Base-by-base conservation (phyloP, 1,140 invertebrate species). In the Pseudomyrmex gracilis region DNA sequence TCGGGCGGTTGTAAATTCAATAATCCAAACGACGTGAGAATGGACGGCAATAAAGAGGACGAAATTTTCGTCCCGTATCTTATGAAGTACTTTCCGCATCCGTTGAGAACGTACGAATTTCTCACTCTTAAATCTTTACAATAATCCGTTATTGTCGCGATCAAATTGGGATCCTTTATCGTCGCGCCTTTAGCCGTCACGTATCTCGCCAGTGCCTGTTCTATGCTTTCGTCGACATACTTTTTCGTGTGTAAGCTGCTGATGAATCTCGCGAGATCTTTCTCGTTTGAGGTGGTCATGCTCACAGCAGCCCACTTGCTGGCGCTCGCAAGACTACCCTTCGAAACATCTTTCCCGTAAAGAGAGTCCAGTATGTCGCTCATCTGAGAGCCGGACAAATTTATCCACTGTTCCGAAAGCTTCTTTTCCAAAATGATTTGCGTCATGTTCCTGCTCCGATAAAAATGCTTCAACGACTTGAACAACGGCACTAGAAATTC, bases 11-110 rank as follows among this genome's bases (percentile, higher is more conserved):
- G 88, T 90, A 95, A 96, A 92, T 96, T 95, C 43, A 97, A 93
- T 74, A 94, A 92, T 24, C 97, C 97, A 93, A 96, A 96, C 9
- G 96, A 92, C 80, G 93, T 94, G 57, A 97, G 93, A 43, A 97
- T 93, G 1, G 95, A 94, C 71, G 95, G 95, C 10, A 97, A 84
- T 87, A 95, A 94, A 73, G 94, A 92, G 0, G 95, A 89, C 73
- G 95, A 93, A 53, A 97, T 92, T 71, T 92, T 85, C 15, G 89
- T 86, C n/a, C 91, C 93, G 86, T 96, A 92, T n/a, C 90, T 93
- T 8, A 95, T 91, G 87, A 97, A 95, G 90, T 96, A 96, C 73
- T 95, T 91, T 45, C 94, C 95, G 84, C 95, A 95, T 53, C 93
- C 94, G 74, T 96, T 93, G 22, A 97, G 91, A 85, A 97, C 95